Conservation (phyloP, 53 echinoderm and acorn worm species). For the Actinopyga echinites region DNA sequence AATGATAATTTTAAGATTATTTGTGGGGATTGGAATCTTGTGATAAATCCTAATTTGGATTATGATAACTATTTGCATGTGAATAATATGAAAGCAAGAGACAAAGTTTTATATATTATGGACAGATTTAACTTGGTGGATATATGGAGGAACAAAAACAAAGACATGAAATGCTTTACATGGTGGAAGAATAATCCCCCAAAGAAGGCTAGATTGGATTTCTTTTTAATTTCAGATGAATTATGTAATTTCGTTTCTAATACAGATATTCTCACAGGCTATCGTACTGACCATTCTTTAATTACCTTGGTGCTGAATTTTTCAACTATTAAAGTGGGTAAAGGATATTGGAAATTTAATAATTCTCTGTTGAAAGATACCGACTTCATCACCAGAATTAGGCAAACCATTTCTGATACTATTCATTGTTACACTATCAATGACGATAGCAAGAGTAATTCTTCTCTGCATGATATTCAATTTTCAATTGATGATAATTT, state of each 20-base stretch:
- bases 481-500: too few species aligned
- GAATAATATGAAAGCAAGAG: background rate
- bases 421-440: too few species aligned
- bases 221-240: background rate
- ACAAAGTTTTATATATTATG: background rate
- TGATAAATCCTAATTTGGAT: background rate
- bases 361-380: background rate
- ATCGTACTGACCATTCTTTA: background rate
- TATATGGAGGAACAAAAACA: background rate
- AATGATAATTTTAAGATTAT: background rate
- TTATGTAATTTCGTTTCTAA: background rate
- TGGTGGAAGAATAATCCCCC: background rate
- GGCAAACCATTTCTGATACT: too few species aligned
- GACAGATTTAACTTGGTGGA: background rate
- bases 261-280: background rate
- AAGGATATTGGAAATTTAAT: background rate
- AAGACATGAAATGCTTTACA: background rate
- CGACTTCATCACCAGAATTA: background rate
- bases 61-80: background rate
- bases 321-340: background rate
- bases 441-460: too few species aligned
- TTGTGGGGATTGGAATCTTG: background rate
- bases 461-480: too few species aligned
- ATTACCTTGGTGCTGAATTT: background rate
- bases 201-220: background rate